phyloP scores from a whole-genome alignment of 2,888 invertebrate species.

The Brachynemurus nebulosus region DNA sequence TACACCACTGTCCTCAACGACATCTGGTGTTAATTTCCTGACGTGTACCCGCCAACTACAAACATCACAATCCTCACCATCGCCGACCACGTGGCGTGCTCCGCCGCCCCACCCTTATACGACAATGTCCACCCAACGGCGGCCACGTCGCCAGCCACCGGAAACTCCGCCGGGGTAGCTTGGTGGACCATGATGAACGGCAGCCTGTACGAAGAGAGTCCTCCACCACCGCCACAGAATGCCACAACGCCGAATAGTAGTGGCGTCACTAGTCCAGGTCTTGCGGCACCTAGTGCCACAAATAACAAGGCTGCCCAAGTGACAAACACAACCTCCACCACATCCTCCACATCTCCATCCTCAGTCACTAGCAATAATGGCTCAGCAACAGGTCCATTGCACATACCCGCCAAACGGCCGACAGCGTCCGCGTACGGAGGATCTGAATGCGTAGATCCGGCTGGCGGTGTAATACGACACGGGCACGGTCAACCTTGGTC shows the following conservation, averaged over 20 bases:
- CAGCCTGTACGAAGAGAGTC: slow-evolving; percentile 58
- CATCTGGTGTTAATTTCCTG: slow-evolving; percentile 25
- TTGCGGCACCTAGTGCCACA: slow-evolving; percentile 32
- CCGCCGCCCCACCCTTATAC: slow-evolving; percentile 70
- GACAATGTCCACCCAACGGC: slow-evolving; percentile 62
- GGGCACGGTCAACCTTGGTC: slow-evolving; percentile 52
- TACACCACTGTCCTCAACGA: too few species aligned
- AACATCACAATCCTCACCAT: slow-evolving; percentile 46
- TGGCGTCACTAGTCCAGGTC: slow-evolving; percentile 23
- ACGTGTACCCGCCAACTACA: slow-evolving; percentile 22
- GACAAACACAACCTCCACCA: slow-evolving; percentile 48
- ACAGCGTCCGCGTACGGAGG: slow-evolving; percentile 38
- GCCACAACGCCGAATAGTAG: slow-evolving; percentile 34
- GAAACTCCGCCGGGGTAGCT: slow-evolving; percentile 71
- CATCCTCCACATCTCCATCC: slow-evolving; percentile 46
- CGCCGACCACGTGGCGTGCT: slow-evolving; percentile 66
- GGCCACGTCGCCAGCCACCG: slow-evolving; percentile 63
- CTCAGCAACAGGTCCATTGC: slow-evolving; percentile 63
- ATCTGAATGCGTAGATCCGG: slow-evolving; percentile 39
- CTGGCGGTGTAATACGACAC: slow-evolving; percentile 67
- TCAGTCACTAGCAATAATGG: slow-evolving; percentile 47
- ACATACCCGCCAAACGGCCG: slow-evolving; percentile 76
- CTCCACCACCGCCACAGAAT: slow-evolving; percentile 30
- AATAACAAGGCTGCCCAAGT: slow-evolving; percentile 33
- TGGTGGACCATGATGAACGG: slow-evolving; percentile 80